Evolutionary conservation across 2,797 vertebrate species (phyloP).

Genomic region (Furcifer pardalis): DNA sequence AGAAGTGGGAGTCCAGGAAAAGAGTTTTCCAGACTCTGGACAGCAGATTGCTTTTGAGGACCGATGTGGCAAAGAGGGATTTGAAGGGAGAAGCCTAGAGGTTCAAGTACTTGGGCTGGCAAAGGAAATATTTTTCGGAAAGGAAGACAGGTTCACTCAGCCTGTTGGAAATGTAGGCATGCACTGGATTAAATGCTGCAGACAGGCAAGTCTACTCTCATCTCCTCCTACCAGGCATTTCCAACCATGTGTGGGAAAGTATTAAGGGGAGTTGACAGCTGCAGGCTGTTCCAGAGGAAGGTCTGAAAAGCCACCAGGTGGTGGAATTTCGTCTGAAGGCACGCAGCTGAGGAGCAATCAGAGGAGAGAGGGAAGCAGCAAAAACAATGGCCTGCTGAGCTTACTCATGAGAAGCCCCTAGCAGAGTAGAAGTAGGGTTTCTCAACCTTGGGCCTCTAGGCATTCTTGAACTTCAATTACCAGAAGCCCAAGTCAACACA

Average conservation of each 20-base stretch:
- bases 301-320: not conserved
- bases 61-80: not conserved
- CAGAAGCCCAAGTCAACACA: too few relatives aligned
- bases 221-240: constrained; percentile 31
- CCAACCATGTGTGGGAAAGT: not conserved
- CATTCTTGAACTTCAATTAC: too few relatives aligned
- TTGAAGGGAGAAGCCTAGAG: constrained; percentile 20
- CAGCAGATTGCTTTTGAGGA: not conserved
- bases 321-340: not conserved
- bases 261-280: constrained; percentile 44
- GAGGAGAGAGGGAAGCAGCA: too few relatives aligned
- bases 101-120: constrained; percentile 24
- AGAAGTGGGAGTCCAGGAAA: not conserved
- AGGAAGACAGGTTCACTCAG: constrained; percentile 34
- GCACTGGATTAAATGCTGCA: not conserved
- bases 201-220: constrained; percentile 13
- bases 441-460: too few relatives aligned
- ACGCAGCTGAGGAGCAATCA: not conserved
- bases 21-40: not conserved
- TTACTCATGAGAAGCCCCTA: not conserved
- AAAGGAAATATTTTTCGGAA: constrained; percentile 54
- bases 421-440: not conserved
- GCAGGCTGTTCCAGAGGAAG: constrained; percentile 6
- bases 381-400: too few relatives aligned
- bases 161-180: constrained; percentile 30